These are phyloP conservation scores for Melanocharis versteri DNA, from an alignment of 2,113 vertebrate species.

Conservation along the genomic window DNA sequence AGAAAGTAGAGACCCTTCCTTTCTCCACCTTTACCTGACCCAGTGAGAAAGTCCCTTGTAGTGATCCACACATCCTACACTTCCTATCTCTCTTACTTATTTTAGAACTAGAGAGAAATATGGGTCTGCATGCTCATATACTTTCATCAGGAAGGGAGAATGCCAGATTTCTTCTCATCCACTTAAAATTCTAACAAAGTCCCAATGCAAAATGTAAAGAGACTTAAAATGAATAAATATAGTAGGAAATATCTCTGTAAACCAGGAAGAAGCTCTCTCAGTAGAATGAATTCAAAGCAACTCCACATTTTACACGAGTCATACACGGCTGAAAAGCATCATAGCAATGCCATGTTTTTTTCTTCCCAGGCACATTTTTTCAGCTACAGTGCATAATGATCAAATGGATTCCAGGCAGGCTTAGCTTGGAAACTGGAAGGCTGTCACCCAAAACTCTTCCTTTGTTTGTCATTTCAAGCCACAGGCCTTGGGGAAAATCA, in stretches of 20 bases:
- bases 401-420: conserved; percentile 57
- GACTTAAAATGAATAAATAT: conserved; percentile 29
- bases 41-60: not conserved
- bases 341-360: conserved; percentile 10
- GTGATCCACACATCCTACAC: not conserved
- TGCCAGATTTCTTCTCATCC: not conserved
- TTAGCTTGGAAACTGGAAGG: conserved; percentile 43
- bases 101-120: not conserved
- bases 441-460: conserved; percentile 27
- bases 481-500: not conserved
- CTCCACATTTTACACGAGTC: conserved; percentile 22
- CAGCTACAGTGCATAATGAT: conserved; percentile 41
- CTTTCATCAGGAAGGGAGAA: not conserved
- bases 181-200: not conserved
- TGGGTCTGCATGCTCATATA: not conserved
- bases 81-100: not conserved
- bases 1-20: not conserved
- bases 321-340: not conserved
- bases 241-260: not conserved
- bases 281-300: conserved; percentile 34
- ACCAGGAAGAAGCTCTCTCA: conserved; percentile 8
- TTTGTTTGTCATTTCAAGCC: conserved; percentile 54
- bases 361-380: conserved; percentile 46
- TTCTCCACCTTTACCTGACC: not conserved
- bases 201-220: not conserved